Evolutionary conservation across 2,888 invertebrate species (phyloP), one percentile per base, ranked within the genome.

Genomic region (Candidula unifasciata): DNA sequence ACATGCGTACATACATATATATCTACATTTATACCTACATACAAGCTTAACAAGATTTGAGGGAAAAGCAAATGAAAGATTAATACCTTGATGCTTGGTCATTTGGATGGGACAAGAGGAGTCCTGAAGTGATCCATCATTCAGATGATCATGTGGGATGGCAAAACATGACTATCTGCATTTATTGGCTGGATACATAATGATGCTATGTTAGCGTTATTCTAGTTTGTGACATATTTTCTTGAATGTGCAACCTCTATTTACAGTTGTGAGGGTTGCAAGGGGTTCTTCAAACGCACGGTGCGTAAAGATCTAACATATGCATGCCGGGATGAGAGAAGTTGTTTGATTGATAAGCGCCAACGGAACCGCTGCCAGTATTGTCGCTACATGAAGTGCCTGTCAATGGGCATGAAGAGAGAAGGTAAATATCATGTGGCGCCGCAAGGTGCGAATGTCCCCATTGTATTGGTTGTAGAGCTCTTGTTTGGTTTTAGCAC

Each of bases 211-310:
- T n/a, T n/a, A n/a, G 21, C 21, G 60, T 24, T 24, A 2, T 13
- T 60, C 60, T 60, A 18, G 18, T 27, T n/a, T 3, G 13, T 16
- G 21, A 27, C 16, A 16, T 69, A 69, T n/a, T 27, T 16, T 69
- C 18, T 69, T 6, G 30, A 8, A 27, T 69, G 33, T 27, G 5
- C 3, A 33, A 18, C 30, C 6, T 8, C 80, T 30, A 84, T 13
- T 88, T 89, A 44, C 89, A 93, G 94, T 83, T 99, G 99, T 94
- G 99, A 99, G 95, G 99, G 99, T 18, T 99, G 99, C 95, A 99
- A 99, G 94, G 99, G 99, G 24, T 99, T 99, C 94, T 99, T 99
- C 95, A 99, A 99, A 94, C 95, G 99, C 88, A 99, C 99, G 3
- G 99, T 99, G 3, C 96, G 99, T 89, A 99, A 99, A 94, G 98